Conservation (phyloP, 2,888 invertebrate genomes). For the Drosophila borborema region DNA sequence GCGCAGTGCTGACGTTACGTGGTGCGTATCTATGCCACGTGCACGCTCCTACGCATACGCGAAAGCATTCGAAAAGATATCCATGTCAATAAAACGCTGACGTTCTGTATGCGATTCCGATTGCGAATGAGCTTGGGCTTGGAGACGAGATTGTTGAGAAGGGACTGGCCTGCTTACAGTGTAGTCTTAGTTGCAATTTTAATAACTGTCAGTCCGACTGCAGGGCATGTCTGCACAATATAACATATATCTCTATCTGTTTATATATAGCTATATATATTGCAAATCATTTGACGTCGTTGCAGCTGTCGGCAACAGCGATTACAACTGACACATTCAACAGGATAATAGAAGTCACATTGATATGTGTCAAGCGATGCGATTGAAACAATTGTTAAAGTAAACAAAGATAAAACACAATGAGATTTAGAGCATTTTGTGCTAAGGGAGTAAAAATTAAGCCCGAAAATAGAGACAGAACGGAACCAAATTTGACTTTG, state of each 20-base stretch:
- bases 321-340: constrained; percentile 9
- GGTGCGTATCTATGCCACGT: constrained; percentile 1
- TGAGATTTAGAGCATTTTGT: background rate
- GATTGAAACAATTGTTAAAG: background rate
- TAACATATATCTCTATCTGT: background rate
- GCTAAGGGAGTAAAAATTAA: background rate
- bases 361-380: constrained; percentile 18
- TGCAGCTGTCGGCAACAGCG: constrained; percentile 47
- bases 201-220: constrained; percentile 26
- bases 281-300: constrained; percentile 40
- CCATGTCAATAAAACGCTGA: constrained; percentile 11
- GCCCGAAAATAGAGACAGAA: no score
- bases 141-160: background rate
- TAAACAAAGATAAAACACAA: background rate
- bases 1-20: constrained; percentile 9
- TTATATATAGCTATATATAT: background rate
- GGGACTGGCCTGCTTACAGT: background rate
- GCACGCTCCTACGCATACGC: constrained; percentile 3
- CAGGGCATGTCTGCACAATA: background rate
- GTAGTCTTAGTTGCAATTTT: constrained; percentile 19
- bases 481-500: no score
- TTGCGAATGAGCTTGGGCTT: background rate
- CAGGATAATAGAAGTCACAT: constrained; percentile 7
- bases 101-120: constrained; percentile 11
- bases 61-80: constrained; percentile 6